Evolutionary conservation across 2,888 invertebrate species (phyloP).

Genomic region (Polymixis lichenea): DNA sequence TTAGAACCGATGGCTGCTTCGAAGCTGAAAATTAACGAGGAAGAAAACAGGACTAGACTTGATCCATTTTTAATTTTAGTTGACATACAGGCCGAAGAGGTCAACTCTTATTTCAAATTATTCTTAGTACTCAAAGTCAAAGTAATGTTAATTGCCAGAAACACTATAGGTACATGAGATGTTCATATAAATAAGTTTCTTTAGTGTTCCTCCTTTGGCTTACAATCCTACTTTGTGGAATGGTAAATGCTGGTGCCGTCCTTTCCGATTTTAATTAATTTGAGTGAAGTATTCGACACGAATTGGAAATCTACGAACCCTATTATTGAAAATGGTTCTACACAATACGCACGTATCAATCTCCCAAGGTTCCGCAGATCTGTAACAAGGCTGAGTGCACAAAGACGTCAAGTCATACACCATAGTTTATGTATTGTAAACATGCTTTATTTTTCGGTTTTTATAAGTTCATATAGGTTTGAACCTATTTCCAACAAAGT

Average conservation of each 20-base stretch:
- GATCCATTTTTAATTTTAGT: neutral
- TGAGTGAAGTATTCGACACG: neutral
- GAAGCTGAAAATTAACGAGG: neutral
- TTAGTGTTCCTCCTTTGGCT: neutral
- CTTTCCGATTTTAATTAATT: neutral
- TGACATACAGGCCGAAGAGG: neutral
- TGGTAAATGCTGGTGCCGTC: no score
- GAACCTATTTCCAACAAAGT: neutral
- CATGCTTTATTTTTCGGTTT: constrained; percentile 6
- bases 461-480: neutral
- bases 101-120: no score
- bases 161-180: neutral
- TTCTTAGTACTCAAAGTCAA: neutral
- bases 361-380: constrained; percentile 15
- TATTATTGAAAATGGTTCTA: neutral
- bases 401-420: neutral
- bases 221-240: neutral
- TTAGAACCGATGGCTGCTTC: neutral
- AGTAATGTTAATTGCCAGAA: neutral
- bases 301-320: constrained; percentile 1
- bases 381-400: constrained; percentile 37
- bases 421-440: constrained; percentile 25
- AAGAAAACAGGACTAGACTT: neutral
- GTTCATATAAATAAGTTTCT: neutral
- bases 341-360: constrained; percentile 25